phyloP scores from a whole-genome alignment of 2,797 vertebrate species.

The Malurus splendens region DNA sequence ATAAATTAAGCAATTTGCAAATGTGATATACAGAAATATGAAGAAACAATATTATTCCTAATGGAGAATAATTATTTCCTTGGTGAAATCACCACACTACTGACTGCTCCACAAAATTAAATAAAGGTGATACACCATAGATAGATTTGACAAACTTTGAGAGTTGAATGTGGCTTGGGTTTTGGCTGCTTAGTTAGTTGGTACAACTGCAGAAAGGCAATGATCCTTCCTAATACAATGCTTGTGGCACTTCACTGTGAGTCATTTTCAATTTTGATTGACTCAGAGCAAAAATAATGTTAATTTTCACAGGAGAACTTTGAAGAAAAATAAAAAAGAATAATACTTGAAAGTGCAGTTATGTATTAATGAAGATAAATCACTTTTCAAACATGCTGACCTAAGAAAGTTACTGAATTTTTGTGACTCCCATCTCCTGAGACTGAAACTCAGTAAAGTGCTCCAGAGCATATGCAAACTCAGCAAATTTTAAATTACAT shows the following conservation, averaged over 20 bases:
- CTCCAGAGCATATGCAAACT: neutral
- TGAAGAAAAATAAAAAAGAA: neutral
- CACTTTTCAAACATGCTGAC: neutral
- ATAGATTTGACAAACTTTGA: neutral
- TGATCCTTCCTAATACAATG: neutral
- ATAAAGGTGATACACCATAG: neutral
- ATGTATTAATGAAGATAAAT: neutral
- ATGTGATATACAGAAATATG: neutral
- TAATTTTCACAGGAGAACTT: neutral
- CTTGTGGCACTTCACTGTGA: neutral
- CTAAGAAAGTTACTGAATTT: neutral
- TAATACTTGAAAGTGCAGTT: neutral
- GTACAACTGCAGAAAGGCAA: neutral
- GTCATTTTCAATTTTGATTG: neutral
- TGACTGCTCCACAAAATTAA: neutral
- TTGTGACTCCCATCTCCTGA: neutral
- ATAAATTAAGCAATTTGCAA: neutral
- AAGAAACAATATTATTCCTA: neutral
- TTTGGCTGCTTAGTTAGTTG: neutral
- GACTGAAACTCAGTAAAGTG: neutral
- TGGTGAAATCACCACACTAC: neutral
- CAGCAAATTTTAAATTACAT: neutral
- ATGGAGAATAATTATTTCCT: neutral
- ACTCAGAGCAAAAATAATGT: neutral
- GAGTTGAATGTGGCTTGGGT: fast-evolving